Evolutionary conservation across 1,140 invertebrate species (phyloP), one percentile per base, ranked within the genome.

Genomic region (Tetragonula clypearis): DNA sequence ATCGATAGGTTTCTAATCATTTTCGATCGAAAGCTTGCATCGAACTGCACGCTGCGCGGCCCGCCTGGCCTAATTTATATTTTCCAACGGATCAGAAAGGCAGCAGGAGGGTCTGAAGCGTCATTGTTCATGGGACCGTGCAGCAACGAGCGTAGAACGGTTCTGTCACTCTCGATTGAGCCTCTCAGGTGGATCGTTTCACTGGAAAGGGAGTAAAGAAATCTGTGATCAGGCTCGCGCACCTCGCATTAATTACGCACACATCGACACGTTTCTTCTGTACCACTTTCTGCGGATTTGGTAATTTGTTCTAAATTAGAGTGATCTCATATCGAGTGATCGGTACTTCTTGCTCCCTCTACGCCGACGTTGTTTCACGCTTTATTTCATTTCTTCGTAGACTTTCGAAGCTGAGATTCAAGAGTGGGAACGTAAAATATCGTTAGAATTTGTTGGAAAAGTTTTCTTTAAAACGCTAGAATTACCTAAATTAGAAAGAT

Each of bases 41-140:
- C 85, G 86, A 81, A 95, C 94, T 95, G 91, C 68, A 49, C 84
- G 79, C 81, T 80, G 79, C 82, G 84, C 86, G 76, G 77, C 66
- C 55, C 68, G 83, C 19, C 68, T 86, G 91, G 85, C 82, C 90
- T 93, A 93, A 93, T 95, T 94, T 95, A 95, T 95, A 95, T 94
- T 93, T 93, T 90, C 85, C 78, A 76, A 56, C 62, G 41, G 56
- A 78, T 55, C 80, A 35, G 87, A 84, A 65, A 84, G 87, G 80
- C 69, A 62, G 87, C 80, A 86, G 87, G 85, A 83, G 86, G 86
- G 79, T 88, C 12, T 84, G 91, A 90, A 91, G 92, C 92, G 71
- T 15, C 58, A 74, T 82, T 90, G 88, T 71, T 90, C 83, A 80
- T 72, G 77, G 74, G 85, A 80, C 88, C 88, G 71, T 88, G 89